These are phyloP conservation scores for Lydus trimaculatus DNA, from an alignment of 2,888 invertebrate species.

Conservation along the genomic window DNA sequence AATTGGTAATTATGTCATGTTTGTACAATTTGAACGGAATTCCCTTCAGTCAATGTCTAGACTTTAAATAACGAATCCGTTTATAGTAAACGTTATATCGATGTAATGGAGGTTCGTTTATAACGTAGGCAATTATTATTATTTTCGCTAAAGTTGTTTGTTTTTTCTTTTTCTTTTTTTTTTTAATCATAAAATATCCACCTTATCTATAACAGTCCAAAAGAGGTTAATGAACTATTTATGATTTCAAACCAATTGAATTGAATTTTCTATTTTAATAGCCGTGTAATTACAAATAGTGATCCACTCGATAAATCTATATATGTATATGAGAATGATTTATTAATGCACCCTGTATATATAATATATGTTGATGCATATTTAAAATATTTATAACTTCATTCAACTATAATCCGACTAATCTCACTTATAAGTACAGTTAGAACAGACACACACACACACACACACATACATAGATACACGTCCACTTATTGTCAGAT, in stretches of 20 bases:
- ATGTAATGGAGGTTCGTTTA: too few relatives aligned
- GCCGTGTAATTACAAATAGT: background rate
- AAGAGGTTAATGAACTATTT: background rate
- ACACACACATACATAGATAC: too few relatives aligned
- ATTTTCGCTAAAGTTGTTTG: background rate
- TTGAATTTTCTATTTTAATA: conserved; percentile 1
- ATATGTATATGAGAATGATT: background rate
- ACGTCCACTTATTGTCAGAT: conserved; percentile 10
- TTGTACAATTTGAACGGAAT: background rate
- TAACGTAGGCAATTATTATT: background rate
- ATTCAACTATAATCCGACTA: background rate
- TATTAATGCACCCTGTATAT: conserved; percentile 10
- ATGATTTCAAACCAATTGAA: background rate
- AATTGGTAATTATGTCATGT: background rate
- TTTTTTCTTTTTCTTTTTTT: too few relatives aligned
- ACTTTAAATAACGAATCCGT: too few relatives aligned
- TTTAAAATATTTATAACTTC: background rate
- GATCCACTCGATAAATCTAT: background rate
- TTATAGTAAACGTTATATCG: too few relatives aligned
- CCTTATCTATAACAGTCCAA: background rate
- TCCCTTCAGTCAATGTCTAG: too few relatives aligned
- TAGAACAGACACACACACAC: background rate
- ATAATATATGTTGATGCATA: too few relatives aligned
- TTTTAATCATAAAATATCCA: too few relatives aligned
- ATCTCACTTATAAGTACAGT: background rate